These are phyloP conservation scores for Denticeps clupeoides DNA, from an alignment of 2,797 vertebrate genomes.

Conservation along the genomic window DNA sequence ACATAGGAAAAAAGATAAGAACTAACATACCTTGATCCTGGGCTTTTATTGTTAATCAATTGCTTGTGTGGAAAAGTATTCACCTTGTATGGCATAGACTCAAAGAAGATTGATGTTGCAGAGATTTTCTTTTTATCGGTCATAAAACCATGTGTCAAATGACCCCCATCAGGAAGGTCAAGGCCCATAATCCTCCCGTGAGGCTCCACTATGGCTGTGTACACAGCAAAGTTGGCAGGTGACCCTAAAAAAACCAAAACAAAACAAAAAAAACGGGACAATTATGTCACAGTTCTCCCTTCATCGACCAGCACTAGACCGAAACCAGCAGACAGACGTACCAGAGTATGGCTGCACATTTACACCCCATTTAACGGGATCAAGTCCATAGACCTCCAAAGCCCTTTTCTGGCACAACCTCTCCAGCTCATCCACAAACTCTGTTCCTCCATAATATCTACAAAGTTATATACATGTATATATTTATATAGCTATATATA, in stretches of 20 bases:
- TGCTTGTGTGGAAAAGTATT: not conserved
- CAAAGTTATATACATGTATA: not conserved
- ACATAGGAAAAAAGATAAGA: too few relatives aligned
- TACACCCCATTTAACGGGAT: constrained; percentile 81
- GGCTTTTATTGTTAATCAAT: not conserved
- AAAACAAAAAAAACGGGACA: not conserved
- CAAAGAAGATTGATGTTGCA: constrained; percentile 92
- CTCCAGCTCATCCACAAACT: constrained; percentile 88
- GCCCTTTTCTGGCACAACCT: constrained; percentile 85
- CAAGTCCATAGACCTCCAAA: constrained; percentile 68
- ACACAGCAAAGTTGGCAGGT: constrained; percentile 89
- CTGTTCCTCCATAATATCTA: constrained; percentile 90
- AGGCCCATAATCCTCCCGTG: constrained; percentile 96
- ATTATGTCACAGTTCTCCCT: too few relatives aligned
- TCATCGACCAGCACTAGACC: not conserved
- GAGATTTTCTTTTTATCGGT: constrained; percentile 96
- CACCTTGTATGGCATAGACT: constrained; percentile 99
- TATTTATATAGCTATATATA: not conserved
- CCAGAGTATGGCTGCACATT: constrained; percentile 97
- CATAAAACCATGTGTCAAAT: constrained; percentile 96
- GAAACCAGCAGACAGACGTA: constrained; percentile 42
- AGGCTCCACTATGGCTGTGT: constrained; percentile 85
- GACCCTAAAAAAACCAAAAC: constrained; percentile 58
- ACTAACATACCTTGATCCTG: too few relatives aligned
- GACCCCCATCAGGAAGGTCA: constrained; percentile 91